Base-by-base conservation (phyloP, 2,888 invertebrate genomes). In the Steinernema scapterisci region DNA sequence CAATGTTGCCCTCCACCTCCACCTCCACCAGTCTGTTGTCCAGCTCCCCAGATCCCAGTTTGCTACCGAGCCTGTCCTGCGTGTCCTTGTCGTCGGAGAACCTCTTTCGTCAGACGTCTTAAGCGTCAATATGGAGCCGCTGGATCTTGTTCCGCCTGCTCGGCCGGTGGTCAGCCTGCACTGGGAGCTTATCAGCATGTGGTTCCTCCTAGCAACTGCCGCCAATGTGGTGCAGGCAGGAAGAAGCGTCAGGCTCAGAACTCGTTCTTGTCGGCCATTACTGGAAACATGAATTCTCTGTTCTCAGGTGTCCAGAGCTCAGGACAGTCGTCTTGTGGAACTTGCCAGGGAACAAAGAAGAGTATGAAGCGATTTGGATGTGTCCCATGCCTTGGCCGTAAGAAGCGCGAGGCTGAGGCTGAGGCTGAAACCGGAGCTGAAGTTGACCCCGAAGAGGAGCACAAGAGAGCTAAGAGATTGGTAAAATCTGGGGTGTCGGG, bases 341-440 rank as follows among this genome's bases (percentile, higher is more conserved):
- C 63, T 6, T 63, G 63, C 38, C 63, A 38, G 11, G 63, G 63
- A 63, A 31, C 31, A 27, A 27, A 16, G 31, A 63, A 63, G 63
- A 27, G 63, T 11, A 27, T 63, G 13, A 63, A 63, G 38, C 63
- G 63, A 13, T 63, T 63, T n/a, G 76, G 76, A 5, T 76, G 76
- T 23, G 51, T 76, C 21, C 72, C 71, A 44, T 76, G 76, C 46
- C 54, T 19, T 0, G 72, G 74, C 11, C 71, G 76, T 25, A 74
- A 70, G 52, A 63, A 70, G 45, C 48, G 76, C 25, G 74, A 75
- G 9, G 75, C 76, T 5, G n/a, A n/a, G n/a, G n/a, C n/a, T n/a
- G n/a, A n/a, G n/a, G n/a, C n/a, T n/a, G n/a, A n/a, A n/a, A n/a
- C n/a, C n/a, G n/a, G n/a, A n/a, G n/a, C n/a, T n/a, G 43, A 63